Evolutionary conservation across 1,140 invertebrate species (phyloP), one percentile per base, ranked within the genome.

Genomic region (Drosophila prosaltans): DNA sequence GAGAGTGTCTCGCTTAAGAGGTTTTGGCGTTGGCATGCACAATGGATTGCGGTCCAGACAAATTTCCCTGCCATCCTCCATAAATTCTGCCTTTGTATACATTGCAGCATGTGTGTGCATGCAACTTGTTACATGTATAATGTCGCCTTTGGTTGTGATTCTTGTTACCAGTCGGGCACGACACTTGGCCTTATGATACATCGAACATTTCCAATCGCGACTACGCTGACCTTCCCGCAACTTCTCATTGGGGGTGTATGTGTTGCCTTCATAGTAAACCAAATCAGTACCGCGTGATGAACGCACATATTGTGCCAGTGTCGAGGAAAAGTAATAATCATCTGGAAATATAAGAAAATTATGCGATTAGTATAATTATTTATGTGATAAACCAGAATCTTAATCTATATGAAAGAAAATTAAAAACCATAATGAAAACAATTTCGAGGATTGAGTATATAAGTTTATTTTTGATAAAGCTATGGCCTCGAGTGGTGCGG

Each of bases 141-240:
- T 39, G 66, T 91, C 84, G 1, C 91, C 91, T 3, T 11, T 24
- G 0, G 16, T 4, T 0, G 72, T 81, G 7, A 78, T 55, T 8
- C 69, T 74, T 6, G 91, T 92, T 2, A 82, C 78, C 4, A 92
- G 65, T 2, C 92, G 80, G 0, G 92, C 91, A 5, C 84, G 72
- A 51, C 92, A 92, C 69, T 91, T 90, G 39, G 82, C 81, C 75
- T 90, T 92, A 65, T 92, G 91, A 57, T 92, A 92, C 91, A 92
- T 91, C 6, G 91, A 92, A 60, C 92, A 92, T 51, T 92, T 92
- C 90, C 90, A 92, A 45, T 91, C 90, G 0, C 92, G 74, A 5
- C 82, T 89, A 6, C 69, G 75, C 3, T 90, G 88, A 0, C 90
- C 91, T 30, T 73, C 68, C 5, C 78, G 69, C 24, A 74, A 41